A percentile compares a stretch with the other conserved stretches of the same genome.
phyloP scores from a whole-genome alignment of 2,888 invertebrate species.

The Lepidocyrtinus sp. region DNA sequence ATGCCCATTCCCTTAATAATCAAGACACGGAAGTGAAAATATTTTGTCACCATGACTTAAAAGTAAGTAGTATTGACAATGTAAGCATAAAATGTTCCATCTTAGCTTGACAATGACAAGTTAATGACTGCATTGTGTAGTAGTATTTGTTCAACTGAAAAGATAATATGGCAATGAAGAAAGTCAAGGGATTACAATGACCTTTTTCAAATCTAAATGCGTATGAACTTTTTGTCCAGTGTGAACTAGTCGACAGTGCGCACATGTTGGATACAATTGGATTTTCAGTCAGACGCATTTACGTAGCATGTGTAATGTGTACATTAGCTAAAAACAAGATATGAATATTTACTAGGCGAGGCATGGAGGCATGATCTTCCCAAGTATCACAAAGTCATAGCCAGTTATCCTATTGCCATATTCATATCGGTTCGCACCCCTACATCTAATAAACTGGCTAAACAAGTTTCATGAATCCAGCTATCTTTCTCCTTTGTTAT shows the following conservation, averaged over 20 bases:
- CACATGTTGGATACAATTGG: not conserved
- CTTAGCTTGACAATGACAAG: conserved; percentile 1
- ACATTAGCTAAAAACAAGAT: too few species aligned
- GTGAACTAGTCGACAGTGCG: not conserved
- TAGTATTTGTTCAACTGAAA: not conserved
- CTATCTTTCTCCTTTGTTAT: not conserved
- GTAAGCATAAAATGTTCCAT: not conserved
- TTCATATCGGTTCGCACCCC: too few species aligned
- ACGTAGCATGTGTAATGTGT: not conserved
- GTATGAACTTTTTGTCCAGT: not conserved
- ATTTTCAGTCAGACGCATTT: not conserved
- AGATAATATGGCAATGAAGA: conserved; percentile 1
- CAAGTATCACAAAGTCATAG: too few species aligned
- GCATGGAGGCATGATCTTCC: too few species aligned
- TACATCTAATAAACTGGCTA: not conserved
- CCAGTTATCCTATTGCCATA: too few species aligned
- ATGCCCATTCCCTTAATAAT: too few species aligned
- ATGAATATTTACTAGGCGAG: too few species aligned
- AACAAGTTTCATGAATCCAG: conserved; percentile 25
- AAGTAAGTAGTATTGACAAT: not conserved
- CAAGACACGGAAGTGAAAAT: not conserved
- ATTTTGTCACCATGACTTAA: not conserved
- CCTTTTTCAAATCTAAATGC: conserved; percentile 15
- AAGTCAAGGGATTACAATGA: conserved; percentile 27
- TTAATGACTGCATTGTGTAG: not conserved